phyloP scores from a whole-genome alignment of 2,797 vertebrate species.

The Brachymystax lenok region DNA sequence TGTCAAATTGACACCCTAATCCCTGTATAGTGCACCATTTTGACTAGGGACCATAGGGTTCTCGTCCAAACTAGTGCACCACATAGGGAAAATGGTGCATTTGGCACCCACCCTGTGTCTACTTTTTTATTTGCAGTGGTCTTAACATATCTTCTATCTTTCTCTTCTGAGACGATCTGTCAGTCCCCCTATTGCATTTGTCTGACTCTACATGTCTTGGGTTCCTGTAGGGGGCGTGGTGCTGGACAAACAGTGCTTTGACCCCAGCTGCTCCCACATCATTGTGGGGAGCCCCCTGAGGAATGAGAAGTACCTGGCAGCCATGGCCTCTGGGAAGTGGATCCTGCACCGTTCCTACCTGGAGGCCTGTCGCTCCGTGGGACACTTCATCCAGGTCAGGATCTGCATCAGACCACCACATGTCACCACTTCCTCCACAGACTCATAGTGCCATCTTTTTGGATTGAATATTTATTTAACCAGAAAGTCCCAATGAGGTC shows the following conservation, averaged over 20 bases:
- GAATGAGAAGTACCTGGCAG: conserved; percentile 96
- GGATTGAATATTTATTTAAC: not conserved
- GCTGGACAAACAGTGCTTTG: conserved; percentile 94
- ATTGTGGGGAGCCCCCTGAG: conserved; percentile 93
- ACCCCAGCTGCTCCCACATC: conserved; percentile 93
- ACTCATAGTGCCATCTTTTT: not conserved
- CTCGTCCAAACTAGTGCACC: not conserved
- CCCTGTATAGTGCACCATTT: not conserved
- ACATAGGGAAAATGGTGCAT: not conserved
- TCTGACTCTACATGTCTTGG: not conserved
- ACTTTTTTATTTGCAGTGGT: not conserved
- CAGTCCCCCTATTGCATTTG: not conserved
- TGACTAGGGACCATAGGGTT: not conserved
- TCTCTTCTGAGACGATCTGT: not conserved
- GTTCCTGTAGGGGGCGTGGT: conserved; percentile 82
- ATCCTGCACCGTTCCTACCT: conserved; percentile 96
- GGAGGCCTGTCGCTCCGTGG: conserved; percentile 86
- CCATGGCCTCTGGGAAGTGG: conserved; percentile 97
- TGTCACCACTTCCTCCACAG: not conserved
- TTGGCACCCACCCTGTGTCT: not conserved
- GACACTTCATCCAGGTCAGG: conserved; percentile 83
- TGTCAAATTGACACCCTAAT: not conserved
- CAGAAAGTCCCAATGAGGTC: not conserved
- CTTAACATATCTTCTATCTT: not conserved
- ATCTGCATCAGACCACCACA: not conserved